Percentiles rank a stretch among this genome's conserved stretches.
Evolutionary conservation across 2,113 vertebrate genomes (phyloP).

Genomic region (Thamnophis sirtalis): DNA sequence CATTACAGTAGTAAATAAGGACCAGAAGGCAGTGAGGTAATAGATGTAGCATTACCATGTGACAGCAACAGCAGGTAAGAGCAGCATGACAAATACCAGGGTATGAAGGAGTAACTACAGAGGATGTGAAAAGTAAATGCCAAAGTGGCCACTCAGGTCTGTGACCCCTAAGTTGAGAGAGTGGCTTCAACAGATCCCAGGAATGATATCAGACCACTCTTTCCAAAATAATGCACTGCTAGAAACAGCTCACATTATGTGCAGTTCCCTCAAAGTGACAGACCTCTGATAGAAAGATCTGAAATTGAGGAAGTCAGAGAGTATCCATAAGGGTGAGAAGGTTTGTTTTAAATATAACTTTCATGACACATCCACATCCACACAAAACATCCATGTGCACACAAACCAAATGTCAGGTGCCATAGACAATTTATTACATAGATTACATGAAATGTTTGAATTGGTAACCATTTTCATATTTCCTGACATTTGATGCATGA

Average conservation of each 20-base stretch:
- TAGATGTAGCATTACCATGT: not conserved
- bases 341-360: not conserved
- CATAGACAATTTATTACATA: not conserved
- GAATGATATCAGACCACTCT: not conserved
- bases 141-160: not conserved
- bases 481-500: not conserved
- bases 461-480: not conserved
- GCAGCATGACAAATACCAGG: not conserved
- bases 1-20: not conserved
- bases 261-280: not conserved
- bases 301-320: not conserved
- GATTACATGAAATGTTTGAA: not conserved
- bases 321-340: not conserved
- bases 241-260: not conserved
- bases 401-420: not conserved
- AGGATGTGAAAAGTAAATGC: not conserved
- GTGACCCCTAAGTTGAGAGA: not conserved
- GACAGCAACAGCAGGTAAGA: not conserved
- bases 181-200: not conserved
- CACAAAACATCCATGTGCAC: not conserved
- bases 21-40: not conserved
- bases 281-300: not conserved
- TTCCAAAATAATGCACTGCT: not conserved
- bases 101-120: not conserved
- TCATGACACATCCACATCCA: not conserved